These are phyloP conservation scores for Sus scrofa DNA, from an alignment of 2,113 vertebrate species.

Conservation along the genomic window T2T-Sscrofa CM000817.6:143224501-143225000, in stretches of 20 bases:
- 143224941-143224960: neutral
- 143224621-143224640: neutral
- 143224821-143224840: neutral
- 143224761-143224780: neutral
- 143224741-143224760: neutral
- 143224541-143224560: neutral
- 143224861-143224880: neutral
- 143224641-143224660: neutral
- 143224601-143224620: neutral
- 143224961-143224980: conserved; percentile 13
- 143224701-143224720: neutral
- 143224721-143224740: neutral
- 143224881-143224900: neutral
- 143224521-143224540: conserved; percentile 48
- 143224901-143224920: neutral
- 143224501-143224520: neutral
- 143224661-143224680: neutral
- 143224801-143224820: neutral
- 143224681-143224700: neutral
- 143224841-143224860: neutral
- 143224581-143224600: neutral
- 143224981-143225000: neutral
- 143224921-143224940: neutral
- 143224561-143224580: neutral
- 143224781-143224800: neutral